phyloP scores from a whole-genome alignment of 2,888 invertebrate species.

The Bruchidius siliquastri region DNA sequence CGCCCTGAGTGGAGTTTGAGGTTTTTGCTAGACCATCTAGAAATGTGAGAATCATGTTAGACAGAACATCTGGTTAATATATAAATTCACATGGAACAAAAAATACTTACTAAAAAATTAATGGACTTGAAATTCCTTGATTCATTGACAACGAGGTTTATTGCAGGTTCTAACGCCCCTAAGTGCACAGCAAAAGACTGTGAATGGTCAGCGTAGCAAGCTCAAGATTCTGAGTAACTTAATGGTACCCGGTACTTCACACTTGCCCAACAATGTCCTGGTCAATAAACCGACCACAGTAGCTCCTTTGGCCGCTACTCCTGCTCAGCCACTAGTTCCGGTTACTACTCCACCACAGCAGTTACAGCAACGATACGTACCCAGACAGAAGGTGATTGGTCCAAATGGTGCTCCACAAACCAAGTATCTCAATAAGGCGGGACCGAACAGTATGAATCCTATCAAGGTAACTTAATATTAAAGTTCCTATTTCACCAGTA shows the following conservation, averaged over 20 bases:
- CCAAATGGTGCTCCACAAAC: slow-evolving; percentile 35
- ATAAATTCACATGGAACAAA: too few relatives aligned
- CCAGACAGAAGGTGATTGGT: slow-evolving; percentile 39
- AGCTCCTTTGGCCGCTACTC: slow-evolving; percentile 9
- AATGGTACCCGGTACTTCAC: slow-evolving; percentile 34
- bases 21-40: too few relatives aligned
- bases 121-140: too few relatives aligned
- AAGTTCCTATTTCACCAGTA: not conserved
- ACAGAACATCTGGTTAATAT: too few relatives aligned
- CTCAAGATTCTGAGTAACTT: slow-evolving; percentile 46
- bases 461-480: slow-evolving; percentile 17
- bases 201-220: slow-evolving; percentile 44
- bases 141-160: not conserved
- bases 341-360: not conserved
- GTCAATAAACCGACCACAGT: slow-evolving; percentile 33
- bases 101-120: too few relatives aligned
- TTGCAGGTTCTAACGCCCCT: slow-evolving; percentile 27
- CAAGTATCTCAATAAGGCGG: slow-evolving; percentile 38
- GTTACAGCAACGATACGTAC: slow-evolving; percentile 30
- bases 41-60: too few relatives aligned
- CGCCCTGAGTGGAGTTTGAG: too few relatives aligned
- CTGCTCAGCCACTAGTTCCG: slow-evolving; percentile 1
- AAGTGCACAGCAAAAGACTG: slow-evolving; percentile 27
- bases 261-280: slow-evolving; percentile 34
- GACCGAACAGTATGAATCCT: slow-evolving; percentile 17